phyloP scores from a whole-genome alignment of 1,140 invertebrate genomes.

The Drosophila tsacasi region DNA sequence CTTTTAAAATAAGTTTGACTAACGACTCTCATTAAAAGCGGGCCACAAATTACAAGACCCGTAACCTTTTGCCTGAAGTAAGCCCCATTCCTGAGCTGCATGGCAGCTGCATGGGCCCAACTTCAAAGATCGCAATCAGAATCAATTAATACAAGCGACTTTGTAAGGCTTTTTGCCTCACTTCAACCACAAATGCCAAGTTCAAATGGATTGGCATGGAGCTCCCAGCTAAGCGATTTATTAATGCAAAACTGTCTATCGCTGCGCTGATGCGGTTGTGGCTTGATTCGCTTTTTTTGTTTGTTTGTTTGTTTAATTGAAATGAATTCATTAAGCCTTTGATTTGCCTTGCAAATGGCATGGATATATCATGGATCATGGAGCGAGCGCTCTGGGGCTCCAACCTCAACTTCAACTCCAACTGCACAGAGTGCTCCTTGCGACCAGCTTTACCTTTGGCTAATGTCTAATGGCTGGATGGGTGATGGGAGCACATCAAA shows the following conservation, averaged over 20 bases:
- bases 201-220: slow-evolving; percentile 52
- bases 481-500: slow-evolving; percentile 65
- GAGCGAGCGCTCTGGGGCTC: slow-evolving; percentile 19
- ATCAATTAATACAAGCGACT: slow-evolving; percentile 46
- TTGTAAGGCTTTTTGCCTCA: slow-evolving; percentile 22
- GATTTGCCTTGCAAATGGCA: slow-evolving; percentile 79
- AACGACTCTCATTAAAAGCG: slow-evolving; percentile 35
- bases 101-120: slow-evolving; percentile 39
- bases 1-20: not conserved
- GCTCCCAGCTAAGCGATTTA: slow-evolving; percentile 77
- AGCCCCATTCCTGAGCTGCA: slow-evolving; percentile 23
- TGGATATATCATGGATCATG: slow-evolving; percentile 42
- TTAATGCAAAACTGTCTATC: slow-evolving; percentile 74
- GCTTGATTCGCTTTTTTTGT: slow-evolving; percentile 50
- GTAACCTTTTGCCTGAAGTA: slow-evolving; percentile 36
- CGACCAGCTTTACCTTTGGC: slow-evolving; percentile 65
- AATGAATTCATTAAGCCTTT: slow-evolving; percentile 81
- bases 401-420: not conserved
- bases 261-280: slow-evolving; percentile 50
- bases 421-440: slow-evolving; percentile 32
- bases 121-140: slow-evolving; percentile 49
- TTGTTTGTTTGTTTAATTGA: slow-evolving; percentile 77
- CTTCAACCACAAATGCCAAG: slow-evolving; percentile 60
- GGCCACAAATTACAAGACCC: slow-evolving; percentile 31
- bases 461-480: slow-evolving; percentile 24